Evolutionary conservation across 2,113 vertebrate genomes (phyloP), one percentile per base, ranked within the genome.

Genomic region (Gasterosteus aculeatus): DNA sequence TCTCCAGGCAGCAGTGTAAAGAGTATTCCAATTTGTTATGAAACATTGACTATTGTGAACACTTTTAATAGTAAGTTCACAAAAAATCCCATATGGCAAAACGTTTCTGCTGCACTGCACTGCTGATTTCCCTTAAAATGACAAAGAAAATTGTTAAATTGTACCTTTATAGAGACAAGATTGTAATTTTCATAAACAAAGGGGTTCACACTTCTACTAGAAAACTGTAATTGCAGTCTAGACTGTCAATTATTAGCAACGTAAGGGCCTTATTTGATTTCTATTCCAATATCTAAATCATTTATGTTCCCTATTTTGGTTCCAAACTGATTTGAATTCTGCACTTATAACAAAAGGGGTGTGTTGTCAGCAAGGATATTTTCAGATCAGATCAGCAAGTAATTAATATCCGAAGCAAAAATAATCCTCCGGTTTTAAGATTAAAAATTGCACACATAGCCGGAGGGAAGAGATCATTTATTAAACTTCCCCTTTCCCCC

Each of bases 351-450:
- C 63, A n/a, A 51, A 47, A 41, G 1, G 3, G 26, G 11, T 42
- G 10, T 41, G 29, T 51, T 61, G 10, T 12, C 9, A 46, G 41
- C 33, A 4, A 10, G 18, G 41, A 29, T 10, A 26, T 10, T 4
- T 2, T 44, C 31, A 74, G 19, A 29, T 77, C 3, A 10, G 59
- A 69, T 65, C 29, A 42, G 42, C 44, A 67, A 73, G 29, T 39
- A 18, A 14, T 77, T 65, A 33, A 31, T 31, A 75, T 82, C 75
- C 60, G 66, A 62, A 65, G 66, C 31, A 38, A 69, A 76, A 29
- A 14, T 65, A 71, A 51, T 86, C 60, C 61, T 62, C 41, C 35
- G 10, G 51, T 53, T 56, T 22, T 22, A 5, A 35, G 33, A 65
- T 56, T 1, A 56, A 29, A 83, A 79, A 33, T 9, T 1, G 14